Base-by-base conservation (phyloP, 2,113 vertebrate genomes). In the Phaethornis superciliosus region DNA sequence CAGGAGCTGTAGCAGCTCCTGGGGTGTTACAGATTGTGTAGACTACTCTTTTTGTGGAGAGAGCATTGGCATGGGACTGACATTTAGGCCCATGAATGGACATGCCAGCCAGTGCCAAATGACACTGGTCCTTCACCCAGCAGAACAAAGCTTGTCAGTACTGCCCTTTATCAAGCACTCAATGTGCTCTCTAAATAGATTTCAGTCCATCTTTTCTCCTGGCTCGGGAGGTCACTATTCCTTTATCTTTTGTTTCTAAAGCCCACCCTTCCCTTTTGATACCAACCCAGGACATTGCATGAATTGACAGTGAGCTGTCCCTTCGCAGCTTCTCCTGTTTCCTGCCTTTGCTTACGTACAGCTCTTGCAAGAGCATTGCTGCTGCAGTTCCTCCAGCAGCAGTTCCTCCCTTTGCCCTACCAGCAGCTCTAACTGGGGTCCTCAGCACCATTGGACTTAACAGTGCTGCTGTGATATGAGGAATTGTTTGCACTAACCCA, bases 261-360 rank as follows among this genome's bases (percentile, higher is more conserved):
- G 21, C 28, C 22, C 56, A 55, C 7, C 20, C 26, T 40, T 64
- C 20, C 40, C 24, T 56, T 63, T 40, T 0, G 2, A 13, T 33
- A n/a, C 4, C 10, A 49, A 6, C 51, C n/a, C 42, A 33, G 58
- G 58, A 49, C 37, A 54, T 24, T 1, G 1, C 1, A 2, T 33
- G 30, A 24, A 19, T 58, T 3, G 2, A 30, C 20, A 58, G 6
- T 30, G 59, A 51, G 32, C 32, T 7, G 10, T 77, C 27, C 35
- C 26, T 60, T 35, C 24, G 30, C 0, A 1, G 33, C 35, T 85
- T 77, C 46, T 68, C 10, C 30, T 42, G 8, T 30, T 52, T 52
- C 32, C 35, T 52, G 26, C 46, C 44, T 68, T 52, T 35, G 26
- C 62, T 68, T 52, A 42, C 10, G 32, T 51, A 52, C 21, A 52